A percentile compares a stretch with the other conserved stretches of the same genome.
Evolutionary conservation across 30 jellyfish, hydroid and myxozoan genomes (phyloP).

Genomic region (Aurelia aurita): DNA sequence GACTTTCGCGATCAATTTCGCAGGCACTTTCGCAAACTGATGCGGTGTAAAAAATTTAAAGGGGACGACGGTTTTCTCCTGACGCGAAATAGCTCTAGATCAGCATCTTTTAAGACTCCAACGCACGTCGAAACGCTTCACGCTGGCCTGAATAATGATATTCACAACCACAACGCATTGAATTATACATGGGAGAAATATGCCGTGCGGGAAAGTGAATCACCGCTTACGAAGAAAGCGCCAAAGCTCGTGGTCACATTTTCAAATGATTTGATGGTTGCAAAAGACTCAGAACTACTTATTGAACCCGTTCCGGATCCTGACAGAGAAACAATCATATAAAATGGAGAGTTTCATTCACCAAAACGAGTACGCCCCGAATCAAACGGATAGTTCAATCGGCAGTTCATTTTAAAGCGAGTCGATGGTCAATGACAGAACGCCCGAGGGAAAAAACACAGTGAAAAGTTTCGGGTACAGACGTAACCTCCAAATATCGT

Average conservation of each 20-base stretch:
- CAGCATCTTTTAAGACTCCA: conserved; percentile 30
- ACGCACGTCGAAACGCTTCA: conserved; percentile 45
- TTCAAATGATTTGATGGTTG: neutral
- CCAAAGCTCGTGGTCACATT: conserved; percentile 25
- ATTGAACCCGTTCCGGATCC: conserved; percentile 50
- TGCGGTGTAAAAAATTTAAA: conserved; percentile 24
- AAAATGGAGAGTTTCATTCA: too few species aligned
- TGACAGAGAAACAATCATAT: conserved; percentile 66
- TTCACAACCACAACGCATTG: neutral
- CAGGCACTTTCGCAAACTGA: conserved; percentile 70
- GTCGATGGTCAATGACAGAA: too few species aligned
- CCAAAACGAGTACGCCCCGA: too few species aligned
- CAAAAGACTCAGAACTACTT: conserved; percentile 6
- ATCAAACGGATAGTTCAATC: too few species aligned
- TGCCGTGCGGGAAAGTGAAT: conserved; percentile 48
- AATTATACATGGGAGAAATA: conserved; percentile 54
- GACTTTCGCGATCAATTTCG: conserved; percentile 90
- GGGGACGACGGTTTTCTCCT: conserved; percentile 37
- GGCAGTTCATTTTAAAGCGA: too few species aligned
- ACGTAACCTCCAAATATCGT: too few species aligned
- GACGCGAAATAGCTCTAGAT: neutral
- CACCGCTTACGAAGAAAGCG: conserved; percentile 21
- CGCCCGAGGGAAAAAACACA: too few species aligned
- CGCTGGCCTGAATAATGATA: conserved; percentile 8
- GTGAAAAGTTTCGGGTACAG: too few species aligned